Percentiles rank a stretch among this genome's conserved stretches.
Evolutionary conservation across 1,140 invertebrate species (phyloP).

Genomic region (Paralvinella palmiformis): DNA sequence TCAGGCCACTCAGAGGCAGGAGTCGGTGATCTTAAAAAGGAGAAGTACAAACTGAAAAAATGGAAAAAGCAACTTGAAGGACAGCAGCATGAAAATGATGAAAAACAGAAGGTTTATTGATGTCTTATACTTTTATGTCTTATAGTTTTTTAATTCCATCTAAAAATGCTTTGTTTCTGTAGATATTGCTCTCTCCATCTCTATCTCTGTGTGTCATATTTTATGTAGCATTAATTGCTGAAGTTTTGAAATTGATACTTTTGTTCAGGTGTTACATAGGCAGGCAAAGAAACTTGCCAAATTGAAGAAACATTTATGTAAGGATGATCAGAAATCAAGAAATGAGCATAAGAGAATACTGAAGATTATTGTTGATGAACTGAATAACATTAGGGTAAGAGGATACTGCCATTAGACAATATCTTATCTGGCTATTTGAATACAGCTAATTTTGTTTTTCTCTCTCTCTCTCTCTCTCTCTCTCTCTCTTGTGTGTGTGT

Average conservation of each 20-base stretch:
- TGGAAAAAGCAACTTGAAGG: constrained; percentile 24
- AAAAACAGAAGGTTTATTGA: constrained; percentile 12
- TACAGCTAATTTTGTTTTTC: too few relatives aligned
- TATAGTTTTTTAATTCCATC: too few relatives aligned
- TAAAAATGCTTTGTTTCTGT: too few relatives aligned
- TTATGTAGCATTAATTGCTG: too few relatives aligned
- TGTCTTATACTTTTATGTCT: too few relatives aligned
- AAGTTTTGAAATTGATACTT: not conserved
- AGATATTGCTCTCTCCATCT: too few relatives aligned
- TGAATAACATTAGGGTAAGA: not conserved
- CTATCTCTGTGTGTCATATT: too few relatives aligned
- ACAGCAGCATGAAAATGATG: constrained; percentile 21
- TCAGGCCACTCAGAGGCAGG: too few relatives aligned
- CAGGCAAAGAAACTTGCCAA: constrained; percentile 10
- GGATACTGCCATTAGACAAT: not conserved
- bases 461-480: too few relatives aligned
- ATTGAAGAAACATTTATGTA: constrained; percentile 17
- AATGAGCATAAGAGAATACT: not conserved
- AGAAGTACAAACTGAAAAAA: constrained; percentile 18
- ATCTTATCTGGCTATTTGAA: not conserved
- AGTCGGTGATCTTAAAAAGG: constrained; percentile 9
- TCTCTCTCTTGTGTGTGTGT: too few relatives aligned
- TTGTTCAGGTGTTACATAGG: constrained; percentile 11
- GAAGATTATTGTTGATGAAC: not conserved
- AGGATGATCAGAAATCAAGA: constrained; percentile 6